phyloP scores from a whole-genome alignment of 2,113 vertebrate species.

The Heterotilapia buettikoferi region DNA sequence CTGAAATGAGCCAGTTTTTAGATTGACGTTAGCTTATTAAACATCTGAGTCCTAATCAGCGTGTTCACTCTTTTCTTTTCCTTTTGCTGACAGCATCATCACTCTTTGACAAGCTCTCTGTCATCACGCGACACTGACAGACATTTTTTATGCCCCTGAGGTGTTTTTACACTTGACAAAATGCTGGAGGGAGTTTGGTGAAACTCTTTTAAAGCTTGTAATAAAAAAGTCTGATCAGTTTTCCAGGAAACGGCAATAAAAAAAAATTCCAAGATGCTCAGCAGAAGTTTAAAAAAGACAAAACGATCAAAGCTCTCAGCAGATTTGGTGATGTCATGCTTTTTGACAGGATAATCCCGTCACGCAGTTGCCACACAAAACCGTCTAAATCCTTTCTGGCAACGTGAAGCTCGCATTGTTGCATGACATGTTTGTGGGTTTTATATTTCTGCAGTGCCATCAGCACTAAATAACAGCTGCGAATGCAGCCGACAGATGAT shows the following conservation, averaged over 20 bases:
- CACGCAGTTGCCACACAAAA: not conserved
- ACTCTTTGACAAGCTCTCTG: not conserved
- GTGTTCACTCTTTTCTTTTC: not conserved
- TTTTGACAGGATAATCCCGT: slow-evolving; percentile 2
- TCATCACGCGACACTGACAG: not conserved
- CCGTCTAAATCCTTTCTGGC: not conserved
- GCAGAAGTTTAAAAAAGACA: not conserved
- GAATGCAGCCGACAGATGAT: not conserved
- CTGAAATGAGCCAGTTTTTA: not conserved
- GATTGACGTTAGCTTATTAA: not conserved
- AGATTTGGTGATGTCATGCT: not conserved
- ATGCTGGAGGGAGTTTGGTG: not conserved
- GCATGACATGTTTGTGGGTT: not conserved
- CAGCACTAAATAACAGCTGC: not conserved
- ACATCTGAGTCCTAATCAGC: not conserved
- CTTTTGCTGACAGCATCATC: not conserved
- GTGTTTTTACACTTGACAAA: not conserved
- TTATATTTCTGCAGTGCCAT: not conserved
- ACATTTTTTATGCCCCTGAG: not conserved
- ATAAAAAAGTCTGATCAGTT: not conserved
- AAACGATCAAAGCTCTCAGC: not conserved
- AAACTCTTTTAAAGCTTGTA: not conserved
- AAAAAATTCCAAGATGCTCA: not conserved
- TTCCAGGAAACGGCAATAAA: not conserved
- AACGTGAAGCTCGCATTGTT: not conserved